A percentile compares a stretch with the other conserved stretches of the same genome.
phyloP scores from a whole-genome alignment of 2,113 vertebrate genomes.

The Erythrocebus patas region DNA sequence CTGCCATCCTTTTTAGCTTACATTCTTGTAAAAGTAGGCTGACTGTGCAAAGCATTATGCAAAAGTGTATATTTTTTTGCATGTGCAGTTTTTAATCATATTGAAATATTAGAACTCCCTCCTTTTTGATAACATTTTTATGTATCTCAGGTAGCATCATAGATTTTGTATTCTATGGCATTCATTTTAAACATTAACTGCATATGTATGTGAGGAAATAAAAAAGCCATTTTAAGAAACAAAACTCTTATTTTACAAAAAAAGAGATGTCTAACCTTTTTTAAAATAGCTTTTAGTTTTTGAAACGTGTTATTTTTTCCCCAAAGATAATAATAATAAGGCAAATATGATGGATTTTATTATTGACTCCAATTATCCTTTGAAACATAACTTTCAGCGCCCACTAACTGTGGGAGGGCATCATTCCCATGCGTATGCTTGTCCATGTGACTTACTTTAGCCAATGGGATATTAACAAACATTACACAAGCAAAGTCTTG shows the following conservation, averaged over 20 bases:
- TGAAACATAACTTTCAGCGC: not conserved
- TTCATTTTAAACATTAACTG: not conserved
- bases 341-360: not conserved
- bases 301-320: not conserved
- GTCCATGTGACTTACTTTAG: not conserved
- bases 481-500: not conserved
- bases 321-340: not conserved
- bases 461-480: not conserved
- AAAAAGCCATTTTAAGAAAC: not conserved
- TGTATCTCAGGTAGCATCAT: not conserved
- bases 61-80: not conserved
- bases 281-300: not conserved
- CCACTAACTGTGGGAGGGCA: too few species aligned
- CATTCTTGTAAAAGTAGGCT: not conserved
- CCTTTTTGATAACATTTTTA: not conserved
- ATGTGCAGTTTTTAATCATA: not conserved
- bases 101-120: not conserved
- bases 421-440: not conserved
- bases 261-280: not conserved
- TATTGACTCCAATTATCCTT: not conserved
- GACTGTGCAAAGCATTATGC: not conserved
- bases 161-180: not conserved
- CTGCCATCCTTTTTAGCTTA: rapidly evolving
- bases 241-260: not conserved
- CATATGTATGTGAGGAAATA: not conserved